A percentile compares a stretch with the other conserved stretches of the same genome.
Conservation (phyloP, 1,140 invertebrate genomes). For the Leptinotarsa texana region DNA sequence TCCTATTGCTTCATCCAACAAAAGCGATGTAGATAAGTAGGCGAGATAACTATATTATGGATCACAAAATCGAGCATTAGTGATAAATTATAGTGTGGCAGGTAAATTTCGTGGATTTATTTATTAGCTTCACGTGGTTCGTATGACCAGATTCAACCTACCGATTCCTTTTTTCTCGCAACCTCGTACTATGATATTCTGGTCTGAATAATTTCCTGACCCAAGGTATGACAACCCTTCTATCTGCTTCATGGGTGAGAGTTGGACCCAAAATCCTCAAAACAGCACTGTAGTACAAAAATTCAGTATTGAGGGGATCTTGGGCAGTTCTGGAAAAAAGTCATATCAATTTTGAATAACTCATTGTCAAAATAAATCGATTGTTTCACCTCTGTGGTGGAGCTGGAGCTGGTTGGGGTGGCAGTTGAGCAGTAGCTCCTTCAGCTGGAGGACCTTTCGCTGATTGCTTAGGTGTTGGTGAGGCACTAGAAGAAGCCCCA, state of each 20-base stretch:
- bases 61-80: no score
- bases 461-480: background rate
- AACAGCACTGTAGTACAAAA: slow-evolving; percentile 50
- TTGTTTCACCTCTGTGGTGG: background rate
- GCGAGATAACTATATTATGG: slow-evolving; percentile 43
- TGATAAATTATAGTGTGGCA: no score
- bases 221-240: slow-evolving; percentile 48
- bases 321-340: slow-evolving; percentile 14
- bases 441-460: background rate
- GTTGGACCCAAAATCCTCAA: slow-evolving; percentile 48
- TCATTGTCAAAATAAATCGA: background rate
- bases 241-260: slow-evolving; percentile 42
- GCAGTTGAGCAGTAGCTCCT: background rate
- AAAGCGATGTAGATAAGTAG: slow-evolving; percentile 46
- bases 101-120: no score
- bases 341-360: no score
- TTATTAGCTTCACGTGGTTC: no score
- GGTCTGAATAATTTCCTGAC: slow-evolving; percentile 52
- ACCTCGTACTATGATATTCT: slow-evolving; percentile 50
- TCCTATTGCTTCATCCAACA: slow-evolving; percentile 49
- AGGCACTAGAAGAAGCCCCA: no score
- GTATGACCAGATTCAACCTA: slow-evolving; percentile 18
- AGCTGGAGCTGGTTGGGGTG: background rate
- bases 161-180: slow-evolving; percentile 53
- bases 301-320: slow-evolving; percentile 45